phyloP scores from a whole-genome alignment of 2,113 vertebrate genomes.

The Harpagus bidentatus region DNA sequence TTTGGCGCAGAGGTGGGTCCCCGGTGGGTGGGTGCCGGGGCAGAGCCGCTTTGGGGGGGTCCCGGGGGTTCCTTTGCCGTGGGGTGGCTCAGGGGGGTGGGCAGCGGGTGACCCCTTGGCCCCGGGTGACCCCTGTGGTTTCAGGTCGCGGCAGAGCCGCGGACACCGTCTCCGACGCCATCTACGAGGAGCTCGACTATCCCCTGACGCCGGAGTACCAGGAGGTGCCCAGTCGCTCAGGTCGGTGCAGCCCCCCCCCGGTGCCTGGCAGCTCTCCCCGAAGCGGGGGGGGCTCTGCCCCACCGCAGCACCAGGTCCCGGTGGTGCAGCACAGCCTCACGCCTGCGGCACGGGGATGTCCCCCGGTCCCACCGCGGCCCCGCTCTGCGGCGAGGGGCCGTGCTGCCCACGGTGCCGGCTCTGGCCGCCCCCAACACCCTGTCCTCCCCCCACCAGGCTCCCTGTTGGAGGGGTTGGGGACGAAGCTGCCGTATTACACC shows the following conservation, averaged over 20 bases:
- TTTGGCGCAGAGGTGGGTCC: neutral
- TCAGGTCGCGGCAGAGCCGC: neutral
- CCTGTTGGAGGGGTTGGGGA: neutral
- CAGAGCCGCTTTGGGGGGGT: fast-evolving
- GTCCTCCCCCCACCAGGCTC: neutral
- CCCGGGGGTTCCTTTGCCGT: fast-evolving
- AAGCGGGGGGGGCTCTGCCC: neutral
- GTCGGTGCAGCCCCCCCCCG: neutral
- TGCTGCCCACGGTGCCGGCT: fast-evolving
- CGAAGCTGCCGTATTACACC: neutral
- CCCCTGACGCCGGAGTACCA: neutral
- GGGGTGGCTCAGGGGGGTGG: neutral
- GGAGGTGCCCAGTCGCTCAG: neutral
- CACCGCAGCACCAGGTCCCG: fast-evolving
- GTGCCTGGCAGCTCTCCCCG: fast-evolving
- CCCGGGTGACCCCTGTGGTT: fast-evolving
- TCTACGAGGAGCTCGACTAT: slow-evolving; percentile 34
- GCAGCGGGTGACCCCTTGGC: neutral
- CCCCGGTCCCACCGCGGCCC: fast-evolving
- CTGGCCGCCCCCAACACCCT: fast-evolving
- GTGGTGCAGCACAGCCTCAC: fast-evolving
- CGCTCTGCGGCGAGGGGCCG: neutral
- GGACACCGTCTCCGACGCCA: fast-evolving
- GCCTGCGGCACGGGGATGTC: fast-evolving
- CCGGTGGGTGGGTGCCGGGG: fast-evolving